Percentiles rank a stretch among this genome's conserved stretches.
Conservation (phyloP, 1,140 invertebrate species). For the Achatina immaculata region DNA sequence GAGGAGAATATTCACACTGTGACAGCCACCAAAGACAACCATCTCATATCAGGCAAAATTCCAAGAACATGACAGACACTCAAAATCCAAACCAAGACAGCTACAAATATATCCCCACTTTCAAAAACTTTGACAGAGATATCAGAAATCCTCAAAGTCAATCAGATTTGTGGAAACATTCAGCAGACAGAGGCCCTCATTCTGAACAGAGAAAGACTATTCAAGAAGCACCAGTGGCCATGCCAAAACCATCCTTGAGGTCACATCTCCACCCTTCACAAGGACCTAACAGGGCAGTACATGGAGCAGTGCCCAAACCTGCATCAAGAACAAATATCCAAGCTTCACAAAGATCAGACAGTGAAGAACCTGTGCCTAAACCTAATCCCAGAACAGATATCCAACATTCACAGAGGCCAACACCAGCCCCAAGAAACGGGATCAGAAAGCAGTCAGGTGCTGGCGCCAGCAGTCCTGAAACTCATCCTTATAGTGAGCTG, state of each 20-base stretch:
- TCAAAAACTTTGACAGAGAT: background rate
- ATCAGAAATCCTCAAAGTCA: background rate
- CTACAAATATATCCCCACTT: background rate
- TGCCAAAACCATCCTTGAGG: background rate
- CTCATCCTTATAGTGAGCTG: background rate
- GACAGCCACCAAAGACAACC: background rate
- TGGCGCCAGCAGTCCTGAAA: background rate
- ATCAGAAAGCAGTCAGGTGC: background rate
- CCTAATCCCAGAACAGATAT: background rate
- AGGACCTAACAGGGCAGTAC: background rate
- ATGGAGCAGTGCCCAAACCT: background rate
- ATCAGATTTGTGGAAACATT: background rate
- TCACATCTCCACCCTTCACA: background rate
- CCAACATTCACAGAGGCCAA: background rate
- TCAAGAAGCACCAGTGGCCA: background rate
- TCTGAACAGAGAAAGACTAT: background rate
- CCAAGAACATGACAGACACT: background rate
- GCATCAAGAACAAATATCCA: background rate
- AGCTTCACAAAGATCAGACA: background rate
- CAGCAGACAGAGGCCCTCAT: background rate
- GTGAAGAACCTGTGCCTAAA: background rate
- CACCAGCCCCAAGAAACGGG: background rate
- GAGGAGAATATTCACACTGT: too few species aligned
- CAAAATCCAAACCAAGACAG: background rate
- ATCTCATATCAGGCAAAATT: background rate